Conservation (phyloP, 2,113 vertebrate species). For the Cinclus cinclus region DNA sequence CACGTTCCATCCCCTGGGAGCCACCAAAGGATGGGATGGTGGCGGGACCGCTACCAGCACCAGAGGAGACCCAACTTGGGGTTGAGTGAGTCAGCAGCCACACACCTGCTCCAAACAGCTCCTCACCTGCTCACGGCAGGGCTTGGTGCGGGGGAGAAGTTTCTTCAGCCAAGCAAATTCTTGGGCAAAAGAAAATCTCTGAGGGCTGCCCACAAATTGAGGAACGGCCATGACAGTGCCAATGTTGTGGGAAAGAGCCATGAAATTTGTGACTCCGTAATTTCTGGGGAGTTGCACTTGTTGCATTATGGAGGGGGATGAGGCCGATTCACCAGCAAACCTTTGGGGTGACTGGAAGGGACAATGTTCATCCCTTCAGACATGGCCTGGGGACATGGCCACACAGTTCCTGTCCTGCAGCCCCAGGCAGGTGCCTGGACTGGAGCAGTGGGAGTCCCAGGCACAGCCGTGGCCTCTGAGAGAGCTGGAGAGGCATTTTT, state of each 20-base stretch:
- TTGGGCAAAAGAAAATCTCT: background rate
- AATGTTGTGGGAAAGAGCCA: background rate
- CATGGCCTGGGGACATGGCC: background rate
- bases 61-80: background rate
- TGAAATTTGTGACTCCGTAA: rapidly evolving
- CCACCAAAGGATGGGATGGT: background rate
- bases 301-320: rapidly evolving
- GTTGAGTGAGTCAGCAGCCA: background rate
- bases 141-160: rapidly evolving
- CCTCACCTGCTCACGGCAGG: background rate
- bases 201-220: background rate
- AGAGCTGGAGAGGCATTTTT: background rate
- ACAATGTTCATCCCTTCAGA: background rate
- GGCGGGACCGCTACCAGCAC: background rate
- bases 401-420: background rate
- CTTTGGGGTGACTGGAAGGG: background rate
- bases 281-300: background rate
- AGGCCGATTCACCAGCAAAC: background rate
- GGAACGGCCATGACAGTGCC: background rate
- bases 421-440: background rate
- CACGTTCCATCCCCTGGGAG: background rate
- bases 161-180: background rate
- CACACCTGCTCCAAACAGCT: background rate
- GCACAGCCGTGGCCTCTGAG: rapidly evolving
- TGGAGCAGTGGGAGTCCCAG: background rate